These are phyloP conservation scores for Rhizoglyphus robini DNA, from an alignment of 1,140 invertebrate species.

Conservation along the genomic window DNA sequence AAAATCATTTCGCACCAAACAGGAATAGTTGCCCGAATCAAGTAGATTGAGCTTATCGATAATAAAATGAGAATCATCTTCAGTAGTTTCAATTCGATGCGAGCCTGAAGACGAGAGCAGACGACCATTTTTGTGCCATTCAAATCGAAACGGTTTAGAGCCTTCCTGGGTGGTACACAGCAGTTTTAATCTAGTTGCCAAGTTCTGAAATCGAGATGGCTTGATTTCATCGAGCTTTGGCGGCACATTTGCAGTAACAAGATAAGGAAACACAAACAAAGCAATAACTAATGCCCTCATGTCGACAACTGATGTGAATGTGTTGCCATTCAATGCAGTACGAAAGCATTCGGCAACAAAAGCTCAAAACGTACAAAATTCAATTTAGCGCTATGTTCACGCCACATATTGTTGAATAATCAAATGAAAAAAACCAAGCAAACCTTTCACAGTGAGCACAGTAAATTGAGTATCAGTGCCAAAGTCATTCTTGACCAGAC, in stretches of 20 bases:
- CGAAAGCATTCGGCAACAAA: background rate
- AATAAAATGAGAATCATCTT: conserved; percentile 11
- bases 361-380: background rate
- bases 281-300: background rate
- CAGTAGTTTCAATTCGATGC: background rate
- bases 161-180: background rate
- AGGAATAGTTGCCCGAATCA: conserved; percentile 23
- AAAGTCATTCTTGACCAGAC: conserved; percentile 78
- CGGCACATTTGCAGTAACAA: background rate
- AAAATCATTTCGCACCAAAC: conserved; percentile 19
- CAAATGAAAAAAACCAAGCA: background rate
- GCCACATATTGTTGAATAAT: background rate
- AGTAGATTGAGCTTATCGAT: background rate
- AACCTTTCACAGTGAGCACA: conserved; percentile 2
- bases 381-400: background rate
- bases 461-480: conserved; percentile 54
- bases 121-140: conserved; percentile 17
- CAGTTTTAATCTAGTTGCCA: background rate
- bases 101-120: background rate
- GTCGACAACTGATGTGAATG: background rate
- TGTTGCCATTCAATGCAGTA: background rate
- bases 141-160: background rate
- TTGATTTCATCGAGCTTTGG: background rate
- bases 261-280: background rate
- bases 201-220: too few species aligned